A percentile compares a stretch with the other conserved stretches of the same genome.
phyloP scores from a whole-genome alignment of 2,113 vertebrate genomes.

The Amia ocellicauda region DNA sequence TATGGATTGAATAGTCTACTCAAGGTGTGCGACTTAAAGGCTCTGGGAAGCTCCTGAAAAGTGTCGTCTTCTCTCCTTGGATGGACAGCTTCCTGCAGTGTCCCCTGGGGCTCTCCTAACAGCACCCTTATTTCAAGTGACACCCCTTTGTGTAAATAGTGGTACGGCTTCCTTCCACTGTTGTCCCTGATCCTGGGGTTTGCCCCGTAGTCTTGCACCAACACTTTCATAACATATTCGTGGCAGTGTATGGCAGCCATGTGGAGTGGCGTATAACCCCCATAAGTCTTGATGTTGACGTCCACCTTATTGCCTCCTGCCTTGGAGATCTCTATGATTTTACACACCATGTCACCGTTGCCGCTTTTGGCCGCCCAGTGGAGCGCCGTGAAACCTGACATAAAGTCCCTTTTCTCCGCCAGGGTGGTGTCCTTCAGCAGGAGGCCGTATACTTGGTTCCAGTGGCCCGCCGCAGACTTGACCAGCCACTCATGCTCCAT shows the following conservation, averaged over 20 bases:
- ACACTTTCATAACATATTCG: constrained; percentile 62
- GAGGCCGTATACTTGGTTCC: constrained; percentile 81
- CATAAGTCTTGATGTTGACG: constrained; percentile 71
- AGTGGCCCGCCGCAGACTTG: constrained; percentile 69
- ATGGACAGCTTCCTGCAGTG: not conserved
- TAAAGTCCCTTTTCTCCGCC: constrained; percentile 81
- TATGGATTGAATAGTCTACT: constrained; percentile 77
- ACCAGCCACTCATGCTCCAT: constrained; percentile 84
- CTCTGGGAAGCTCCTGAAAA: constrained; percentile 71
- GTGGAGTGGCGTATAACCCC: constrained; percentile 88
- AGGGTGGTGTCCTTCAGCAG: constrained; percentile 74
- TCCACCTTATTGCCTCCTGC: constrained; percentile 55
- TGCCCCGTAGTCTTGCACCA: constrained; percentile 72
- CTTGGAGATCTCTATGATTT: constrained; percentile 65
- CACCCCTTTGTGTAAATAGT: constrained; percentile 70
- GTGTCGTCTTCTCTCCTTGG: constrained; percentile 67
- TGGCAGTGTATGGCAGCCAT: constrained; percentile 81
- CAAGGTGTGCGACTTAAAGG: constrained; percentile 67
- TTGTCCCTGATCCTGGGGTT: constrained; percentile 75
- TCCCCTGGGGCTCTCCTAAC: constrained; percentile 61
- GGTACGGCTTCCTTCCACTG: constrained; percentile 79
- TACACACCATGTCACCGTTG: constrained; percentile 71
- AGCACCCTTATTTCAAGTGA: constrained; percentile 59
- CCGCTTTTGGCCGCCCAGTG: constrained; percentile 93
- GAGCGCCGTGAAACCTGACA: constrained; percentile 85